Conservation (phyloP, 2,888 invertebrate species). For the Drosophila kuntzei region DNA sequence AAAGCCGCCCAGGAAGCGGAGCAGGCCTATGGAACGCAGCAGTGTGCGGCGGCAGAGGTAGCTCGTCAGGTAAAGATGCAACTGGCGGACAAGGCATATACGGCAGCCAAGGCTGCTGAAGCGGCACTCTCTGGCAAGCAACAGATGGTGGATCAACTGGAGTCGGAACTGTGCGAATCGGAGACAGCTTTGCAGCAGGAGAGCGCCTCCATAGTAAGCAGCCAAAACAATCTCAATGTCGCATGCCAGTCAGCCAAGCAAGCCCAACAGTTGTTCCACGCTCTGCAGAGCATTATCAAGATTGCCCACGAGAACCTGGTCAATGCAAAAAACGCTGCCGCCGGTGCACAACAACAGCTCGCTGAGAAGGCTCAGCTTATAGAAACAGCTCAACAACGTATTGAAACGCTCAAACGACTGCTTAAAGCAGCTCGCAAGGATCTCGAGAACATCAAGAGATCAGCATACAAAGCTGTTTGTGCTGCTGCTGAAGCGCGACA, state of each 20-base stretch:
- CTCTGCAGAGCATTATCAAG: constrained; percentile 85
- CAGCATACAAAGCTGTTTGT: constrained; percentile 89
- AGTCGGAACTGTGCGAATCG: constrained; percentile 89
- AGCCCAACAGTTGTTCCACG: constrained; percentile 86
- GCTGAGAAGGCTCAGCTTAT: constrained; percentile 89
- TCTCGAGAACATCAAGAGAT: constrained; percentile 89
- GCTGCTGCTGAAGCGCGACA: constrained; percentile 90
- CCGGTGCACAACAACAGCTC: constrained; percentile 88
- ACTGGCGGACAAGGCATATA: constrained; percentile 89
- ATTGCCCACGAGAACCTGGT: constrained; percentile 87
- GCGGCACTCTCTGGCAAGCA: constrained; percentile 90
- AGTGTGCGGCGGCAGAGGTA: constrained; percentile 90
- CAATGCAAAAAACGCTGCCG: constrained; percentile 87
- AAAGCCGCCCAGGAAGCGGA: constrained; percentile 90
- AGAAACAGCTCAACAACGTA: constrained; percentile 88
- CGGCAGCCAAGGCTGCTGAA: constrained; percentile 90
- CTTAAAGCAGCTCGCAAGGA: constrained; percentile 88
- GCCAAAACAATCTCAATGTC: constrained; percentile 87
- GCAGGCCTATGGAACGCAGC: constrained; percentile 84
- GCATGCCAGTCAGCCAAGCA: constrained; percentile 88
- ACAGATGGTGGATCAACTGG: constrained; percentile 89
- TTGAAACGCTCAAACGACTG: constrained; percentile 88
- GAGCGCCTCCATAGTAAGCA: constrained; percentile 87
- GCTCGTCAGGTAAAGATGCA: constrained; percentile 90
- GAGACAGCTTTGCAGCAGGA: constrained; percentile 88